Conservation (phyloP, 2,888 invertebrate species). For the Troilus luridus region DNA sequence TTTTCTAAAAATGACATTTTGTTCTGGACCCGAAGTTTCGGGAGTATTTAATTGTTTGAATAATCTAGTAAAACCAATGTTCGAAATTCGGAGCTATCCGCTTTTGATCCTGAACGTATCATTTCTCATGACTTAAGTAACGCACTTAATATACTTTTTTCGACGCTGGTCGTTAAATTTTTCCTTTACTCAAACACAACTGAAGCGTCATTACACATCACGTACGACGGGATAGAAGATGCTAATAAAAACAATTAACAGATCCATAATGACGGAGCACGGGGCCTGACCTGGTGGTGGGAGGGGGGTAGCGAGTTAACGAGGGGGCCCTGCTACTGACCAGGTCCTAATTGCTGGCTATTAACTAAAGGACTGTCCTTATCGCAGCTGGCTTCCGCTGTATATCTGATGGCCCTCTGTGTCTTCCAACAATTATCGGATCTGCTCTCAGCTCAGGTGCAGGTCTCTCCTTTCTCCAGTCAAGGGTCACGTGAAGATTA, state of each 20-base stretch:
- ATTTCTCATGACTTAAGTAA: too few species aligned
- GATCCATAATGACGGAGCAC: background rate
- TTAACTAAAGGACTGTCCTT: conserved; percentile 42
- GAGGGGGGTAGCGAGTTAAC: background rate
- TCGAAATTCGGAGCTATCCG: too few species aligned
- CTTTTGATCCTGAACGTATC: too few species aligned
- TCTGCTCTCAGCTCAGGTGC: background rate
- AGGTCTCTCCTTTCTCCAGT: background rate
- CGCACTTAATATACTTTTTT: background rate
- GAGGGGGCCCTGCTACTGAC: conserved; percentile 7
- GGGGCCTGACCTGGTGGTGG: background rate
- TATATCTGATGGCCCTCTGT: conserved; percentile 23
- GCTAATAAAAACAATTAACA: background rate
- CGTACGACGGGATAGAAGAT: background rate
- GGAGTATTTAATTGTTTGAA: too few species aligned
- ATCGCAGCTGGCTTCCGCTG: background rate
- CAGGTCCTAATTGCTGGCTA: conserved; percentile 33
- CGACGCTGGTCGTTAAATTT: background rate
- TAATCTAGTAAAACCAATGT: too few species aligned
- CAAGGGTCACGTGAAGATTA: background rate
- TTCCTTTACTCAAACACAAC: background rate
- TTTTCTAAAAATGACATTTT: too few species aligned
- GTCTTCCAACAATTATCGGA: conserved; percentile 33
- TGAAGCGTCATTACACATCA: background rate
- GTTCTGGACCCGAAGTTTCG: too few species aligned